A percentile compares a stretch with the other conserved stretches of the same genome.
These are phyloP conservation scores for Aurelia coerulea DNA, from an alignment of 30 jellyfish, hydroid and myxozoan genomes.

Conservation along the genomic window DNA sequence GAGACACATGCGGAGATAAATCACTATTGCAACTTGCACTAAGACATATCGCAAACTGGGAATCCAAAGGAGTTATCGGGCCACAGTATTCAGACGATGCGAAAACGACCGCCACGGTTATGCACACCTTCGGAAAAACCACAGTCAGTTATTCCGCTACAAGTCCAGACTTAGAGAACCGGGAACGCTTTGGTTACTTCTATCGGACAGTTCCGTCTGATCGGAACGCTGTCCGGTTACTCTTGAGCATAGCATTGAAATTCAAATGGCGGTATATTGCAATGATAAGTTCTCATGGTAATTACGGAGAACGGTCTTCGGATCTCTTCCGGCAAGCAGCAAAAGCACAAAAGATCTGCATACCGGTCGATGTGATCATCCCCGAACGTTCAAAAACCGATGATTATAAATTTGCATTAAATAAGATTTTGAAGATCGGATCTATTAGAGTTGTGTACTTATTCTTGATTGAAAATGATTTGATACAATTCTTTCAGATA, in stretches of 20 bases:
- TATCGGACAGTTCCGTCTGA: constrained; percentile 84
- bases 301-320: constrained; percentile 64
- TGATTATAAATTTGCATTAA: constrained; percentile 3
- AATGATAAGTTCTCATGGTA: constrained; percentile 60
- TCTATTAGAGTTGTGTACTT: constrained; percentile 50
- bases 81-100: constrained; percentile 87
- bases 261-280: constrained; percentile 74
- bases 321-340: constrained; percentile 48
- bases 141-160: constrained; percentile 70
- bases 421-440: constrained; percentile 9
- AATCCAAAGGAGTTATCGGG: constrained; percentile 66
- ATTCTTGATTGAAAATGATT: constrained; percentile 46
- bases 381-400: constrained; percentile 16
- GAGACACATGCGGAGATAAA: constrained; percentile 79
- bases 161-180: constrained; percentile 67
- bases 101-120: constrained; percentile 53
- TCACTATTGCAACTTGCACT: constrained; percentile 41
- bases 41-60: background rate
- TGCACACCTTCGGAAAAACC: constrained; percentile 63
- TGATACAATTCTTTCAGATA: constrained; percentile 17
- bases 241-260: constrained; percentile 69
- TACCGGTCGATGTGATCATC: constrained; percentile 36
- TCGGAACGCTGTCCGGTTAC: constrained; percentile 39
- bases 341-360: constrained; percentile 50
- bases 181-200: constrained; percentile 37